Evolutionary conservation across 2,888 invertebrate genomes (phyloP).

Genomic region (Hipparchia semele): DNA sequence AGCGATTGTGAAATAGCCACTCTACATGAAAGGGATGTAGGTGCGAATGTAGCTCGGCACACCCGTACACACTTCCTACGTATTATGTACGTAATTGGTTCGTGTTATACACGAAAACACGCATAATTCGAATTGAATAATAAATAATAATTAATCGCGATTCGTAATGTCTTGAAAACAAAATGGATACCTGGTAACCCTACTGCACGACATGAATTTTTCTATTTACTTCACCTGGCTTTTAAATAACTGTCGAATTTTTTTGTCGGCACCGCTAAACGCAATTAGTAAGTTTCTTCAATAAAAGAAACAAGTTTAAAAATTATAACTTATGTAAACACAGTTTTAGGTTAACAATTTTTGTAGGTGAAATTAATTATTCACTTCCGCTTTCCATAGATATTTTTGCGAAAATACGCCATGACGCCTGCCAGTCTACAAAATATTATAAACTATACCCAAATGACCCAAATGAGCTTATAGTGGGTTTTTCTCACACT

Average conservation of each 20-base stretch:
- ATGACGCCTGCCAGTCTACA: too few relatives aligned
- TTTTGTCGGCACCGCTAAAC: constrained; percentile 10
- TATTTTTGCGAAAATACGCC: background rate
- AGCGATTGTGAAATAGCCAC: background rate
- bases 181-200: background rate
- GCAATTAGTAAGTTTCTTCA: constrained; percentile 23
- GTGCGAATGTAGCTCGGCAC: background rate
- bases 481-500: too few relatives aligned
- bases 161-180: background rate
- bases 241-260: constrained; percentile 21
- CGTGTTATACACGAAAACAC: background rate
- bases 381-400: constrained; percentile 1
- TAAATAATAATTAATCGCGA: background rate
- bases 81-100: constrained; percentile 9
- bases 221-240: constrained; percentile 8
- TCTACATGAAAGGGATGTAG: constrained; percentile 15
- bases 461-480: too few relatives aligned
- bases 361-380: background rate
- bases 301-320: constrained; percentile 11
- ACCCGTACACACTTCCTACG: constrained; percentile 6
- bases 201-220: constrained; percentile 16
- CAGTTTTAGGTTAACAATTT: constrained; percentile 10
- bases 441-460: too few relatives aligned
- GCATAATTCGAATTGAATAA: background rate
- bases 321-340: constrained; percentile 18